Base-by-base conservation (phyloP, 2,113 vertebrate genomes). In the Cryptotis parvus region DNA sequence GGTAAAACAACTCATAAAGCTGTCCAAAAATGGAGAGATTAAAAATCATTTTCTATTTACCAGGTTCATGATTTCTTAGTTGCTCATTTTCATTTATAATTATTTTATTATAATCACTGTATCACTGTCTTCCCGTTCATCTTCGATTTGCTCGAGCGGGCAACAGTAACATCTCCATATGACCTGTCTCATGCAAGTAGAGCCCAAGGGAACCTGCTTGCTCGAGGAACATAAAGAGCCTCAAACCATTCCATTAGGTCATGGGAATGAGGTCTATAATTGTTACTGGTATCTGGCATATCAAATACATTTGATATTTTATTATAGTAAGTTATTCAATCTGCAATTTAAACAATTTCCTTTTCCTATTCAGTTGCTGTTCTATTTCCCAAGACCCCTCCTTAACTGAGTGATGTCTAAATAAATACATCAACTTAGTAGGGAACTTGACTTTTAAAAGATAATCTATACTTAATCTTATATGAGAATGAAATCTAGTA, bases 401-500 rank as follows among this genome's bases (percentile, higher is more conserved):
- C 89, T 84, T 92, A 37, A 77, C 37, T 83, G 69, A 91, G 41
- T 72, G 72, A 90, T 79, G 14, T 90, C 20, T 88, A 66, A 93
- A 85, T 37, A 68, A 93, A 73, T 24, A 89, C 3, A 93, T 88
- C 18, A 91, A 83, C 86, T 92, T 80, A 76, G 33, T 74, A 33
- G 35, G 7, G 5, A 29, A 95, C 31, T 86, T 76, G 52, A 90
- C 72, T 73, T 39, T 83, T 93, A 92, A 86, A 95, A 83, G 39
- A 91, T 92, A 83, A 84, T 43, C 29, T 72, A 1, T 68, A 33
- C 52, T 55, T 92, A 91, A 86, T 81, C 4, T 76, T 94, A 89
- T 92, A 37, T 96, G 39, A 92, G 86, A 84, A 73, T 15, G 92
- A 76, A 88, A 91, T 80, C 68, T 31, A 77, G 61, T 87, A 95